phyloP scores from a whole-genome alignment of 2,888 invertebrate genomes.

The Cosmia trapezina region DNA sequence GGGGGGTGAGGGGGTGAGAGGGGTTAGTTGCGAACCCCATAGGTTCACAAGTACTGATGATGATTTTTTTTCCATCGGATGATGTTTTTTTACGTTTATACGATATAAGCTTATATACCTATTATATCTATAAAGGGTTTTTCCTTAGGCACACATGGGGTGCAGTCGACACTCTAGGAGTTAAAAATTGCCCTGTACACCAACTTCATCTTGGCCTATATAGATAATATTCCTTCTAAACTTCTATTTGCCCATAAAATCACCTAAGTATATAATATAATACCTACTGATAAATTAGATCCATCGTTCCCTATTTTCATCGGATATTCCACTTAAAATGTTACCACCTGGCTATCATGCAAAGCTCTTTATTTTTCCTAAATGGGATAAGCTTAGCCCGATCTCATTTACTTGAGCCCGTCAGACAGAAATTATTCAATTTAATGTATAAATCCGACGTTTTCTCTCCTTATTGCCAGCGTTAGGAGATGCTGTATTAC shows the following conservation, averaged over 20 bases:
- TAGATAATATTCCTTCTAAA: neutral
- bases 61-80: too few relatives aligned
- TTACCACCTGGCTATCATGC: conserved; percentile 43
- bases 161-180: too few relatives aligned
- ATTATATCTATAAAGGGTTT: too few relatives aligned
- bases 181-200: too few relatives aligned
- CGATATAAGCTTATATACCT: too few relatives aligned
- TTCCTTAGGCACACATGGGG: too few relatives aligned
- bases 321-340: conserved; percentile 37
- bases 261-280: conserved; percentile 8
- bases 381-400: conserved; percentile 72
- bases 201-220: neutral
- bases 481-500: conserved; percentile 73
- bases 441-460: conserved; percentile 80
- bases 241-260: conserved; percentile 7
- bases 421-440: conserved; percentile 83
- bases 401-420: conserved; percentile 81
- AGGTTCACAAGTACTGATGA: too few relatives aligned
- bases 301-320: conserved; percentile 26
- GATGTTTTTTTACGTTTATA: too few relatives aligned
- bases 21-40: too few relatives aligned
- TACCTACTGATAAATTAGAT: conserved; percentile 37
- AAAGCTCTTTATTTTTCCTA: conserved; percentile 71
- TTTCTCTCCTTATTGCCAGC: conserved; percentile 80
- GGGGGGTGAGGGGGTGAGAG: too few relatives aligned